Evolutionary conservation across 1,140 invertebrate species (phyloP).

Genomic region (Psix sp.): DNA sequence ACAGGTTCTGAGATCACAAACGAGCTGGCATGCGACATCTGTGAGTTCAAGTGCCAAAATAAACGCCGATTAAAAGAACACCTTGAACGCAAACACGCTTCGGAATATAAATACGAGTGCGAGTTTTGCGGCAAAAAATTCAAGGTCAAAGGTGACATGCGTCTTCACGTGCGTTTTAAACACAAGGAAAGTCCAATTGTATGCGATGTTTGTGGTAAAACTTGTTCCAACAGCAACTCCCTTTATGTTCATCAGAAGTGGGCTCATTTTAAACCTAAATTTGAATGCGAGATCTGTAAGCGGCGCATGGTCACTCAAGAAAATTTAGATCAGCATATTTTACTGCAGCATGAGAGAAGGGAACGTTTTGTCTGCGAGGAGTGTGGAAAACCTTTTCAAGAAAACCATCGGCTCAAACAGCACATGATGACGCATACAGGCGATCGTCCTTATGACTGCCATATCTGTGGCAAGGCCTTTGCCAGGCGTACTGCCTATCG

Average conservation of each 20-base stretch:
- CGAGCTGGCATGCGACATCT: constrained; percentile 59
- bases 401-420: constrained; percentile 74
- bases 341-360: constrained; percentile 69
- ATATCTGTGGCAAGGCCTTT: constrained; percentile 85
- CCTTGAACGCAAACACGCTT: constrained; percentile 69
- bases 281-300: constrained; percentile 68
- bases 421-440: constrained; percentile 84
- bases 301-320: constrained; percentile 66
- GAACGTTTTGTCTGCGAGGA: constrained; percentile 80
- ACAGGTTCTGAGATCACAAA: background rate
- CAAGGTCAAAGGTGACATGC: constrained; percentile 73
- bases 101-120: constrained; percentile 64
- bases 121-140: constrained; percentile 78
- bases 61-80: constrained; percentile 78
- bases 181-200: constrained; percentile 74
- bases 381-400: constrained; percentile 84
- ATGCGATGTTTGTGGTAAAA: constrained; percentile 77
- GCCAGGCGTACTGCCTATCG: constrained; percentile 78
- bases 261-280: constrained; percentile 69
- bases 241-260: constrained; percentile 67
- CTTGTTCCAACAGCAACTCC: constrained; percentile 63
- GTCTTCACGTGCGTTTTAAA: constrained; percentile 72
- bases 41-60: constrained; percentile 74
- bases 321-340: constrained; percentile 68
- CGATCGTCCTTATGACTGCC: constrained; percentile 85